Conservation (phyloP, 2,797 vertebrate species). For the Columba guinea region DNA sequence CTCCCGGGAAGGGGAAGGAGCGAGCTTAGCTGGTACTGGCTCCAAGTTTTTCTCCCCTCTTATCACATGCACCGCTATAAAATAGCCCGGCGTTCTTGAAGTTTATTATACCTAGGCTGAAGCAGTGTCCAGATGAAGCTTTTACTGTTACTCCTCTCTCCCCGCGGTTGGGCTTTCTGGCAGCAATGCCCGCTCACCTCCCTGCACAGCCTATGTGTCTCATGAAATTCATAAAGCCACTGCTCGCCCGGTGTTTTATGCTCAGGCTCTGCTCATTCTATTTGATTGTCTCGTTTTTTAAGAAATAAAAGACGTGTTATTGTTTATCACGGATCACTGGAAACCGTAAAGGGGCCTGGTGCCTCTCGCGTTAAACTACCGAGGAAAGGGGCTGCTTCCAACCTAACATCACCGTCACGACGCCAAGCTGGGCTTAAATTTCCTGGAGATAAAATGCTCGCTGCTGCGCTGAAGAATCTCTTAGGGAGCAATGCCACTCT, state of each 20-base stretch:
- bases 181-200: not conserved
- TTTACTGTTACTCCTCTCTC: constrained; percentile 10
- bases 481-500: constrained; percentile 11
- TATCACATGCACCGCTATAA: constrained; percentile 42
- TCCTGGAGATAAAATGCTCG: constrained; percentile 50
- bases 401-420: not conserved
- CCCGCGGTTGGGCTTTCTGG: not conserved
- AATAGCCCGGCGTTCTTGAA: constrained; percentile 19
- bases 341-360: constrained; percentile 52
- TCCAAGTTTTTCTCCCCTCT: constrained; percentile 22
- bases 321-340: constrained; percentile 58
- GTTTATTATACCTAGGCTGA: constrained; percentile 55
- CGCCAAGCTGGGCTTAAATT: constrained; percentile 53
- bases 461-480: constrained; percentile 16
- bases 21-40: not conserved
- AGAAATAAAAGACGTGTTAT: constrained; percentile 50
- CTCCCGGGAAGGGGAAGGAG: not conserved
- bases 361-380: constrained; percentile 9
- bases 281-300: constrained; percentile 44
- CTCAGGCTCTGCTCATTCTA: constrained; percentile 24
- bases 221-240: constrained; percentile 58
- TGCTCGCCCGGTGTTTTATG: constrained; percentile 38
- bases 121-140: constrained; percentile 52
- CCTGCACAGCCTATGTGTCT: not conserved
- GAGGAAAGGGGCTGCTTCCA: constrained; percentile 7